Percentiles rank a stretch among this genome's conserved stretches.
Conservation (phyloP, 2,888 invertebrate species). For the Metacarcinus magister region DNA sequence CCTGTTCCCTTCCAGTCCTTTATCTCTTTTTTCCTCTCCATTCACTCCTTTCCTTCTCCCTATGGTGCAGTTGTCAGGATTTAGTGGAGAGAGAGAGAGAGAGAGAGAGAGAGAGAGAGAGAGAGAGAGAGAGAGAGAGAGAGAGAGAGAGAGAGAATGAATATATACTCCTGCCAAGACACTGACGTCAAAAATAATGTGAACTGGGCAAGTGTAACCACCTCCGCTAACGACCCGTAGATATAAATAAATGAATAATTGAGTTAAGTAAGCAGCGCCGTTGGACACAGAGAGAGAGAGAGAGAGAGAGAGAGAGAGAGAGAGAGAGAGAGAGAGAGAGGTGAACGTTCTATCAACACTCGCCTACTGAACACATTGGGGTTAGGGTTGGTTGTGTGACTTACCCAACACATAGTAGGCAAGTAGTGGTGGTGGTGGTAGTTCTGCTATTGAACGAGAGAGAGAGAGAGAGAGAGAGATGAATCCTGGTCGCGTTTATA, state of each 20-base stretch:
- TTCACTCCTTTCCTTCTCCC: not conserved
- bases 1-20: not conserved
- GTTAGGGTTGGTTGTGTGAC: not conserved
- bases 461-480: constrained; percentile 39
- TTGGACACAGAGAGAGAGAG: not conserved
- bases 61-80: not conserved
- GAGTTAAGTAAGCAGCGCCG: not conserved
- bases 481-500: constrained; percentile 28
- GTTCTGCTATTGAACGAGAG: not conserved
- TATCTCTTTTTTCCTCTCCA: not conserved
- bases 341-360: not conserved
- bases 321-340: no score
- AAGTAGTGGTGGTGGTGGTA: constrained; percentile 9
- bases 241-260: not conserved
- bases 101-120: constrained; percentile 50
- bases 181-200: not conserved
- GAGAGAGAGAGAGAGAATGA: constrained; percentile 55
- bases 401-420: not conserved
- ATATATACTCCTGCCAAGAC: not conserved
- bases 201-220: not conserved
- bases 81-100: constrained; percentile 52
- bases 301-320: constrained; percentile 26
- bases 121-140: constrained; percentile 62
- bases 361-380: no score
- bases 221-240: not conserved